A percentile compares a stretch with the other conserved stretches of the same genome.
phyloP scores from a whole-genome alignment of 2,113 vertebrate genomes.

The Conger conger region DNA sequence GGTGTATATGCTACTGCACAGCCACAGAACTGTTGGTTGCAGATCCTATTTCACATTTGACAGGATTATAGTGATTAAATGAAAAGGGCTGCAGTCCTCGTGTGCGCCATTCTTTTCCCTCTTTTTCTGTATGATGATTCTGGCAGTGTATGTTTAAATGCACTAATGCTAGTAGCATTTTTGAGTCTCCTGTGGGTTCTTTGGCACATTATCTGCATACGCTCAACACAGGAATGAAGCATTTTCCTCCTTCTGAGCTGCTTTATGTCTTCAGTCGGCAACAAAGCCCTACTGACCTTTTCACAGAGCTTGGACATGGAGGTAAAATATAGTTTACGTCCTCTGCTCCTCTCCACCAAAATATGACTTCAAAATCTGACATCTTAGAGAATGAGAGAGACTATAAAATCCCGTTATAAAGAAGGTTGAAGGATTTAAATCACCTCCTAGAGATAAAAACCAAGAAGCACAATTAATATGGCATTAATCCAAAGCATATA shows the following conservation, averaged over 20 bases:
- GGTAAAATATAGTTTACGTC: constrained; percentile 7
- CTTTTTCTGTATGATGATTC: not conserved
- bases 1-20: not conserved
- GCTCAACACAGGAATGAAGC: not conserved
- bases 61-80: not conserved
- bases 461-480: constrained; percentile 28
- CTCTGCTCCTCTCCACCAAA: constrained; percentile 14
- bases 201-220: constrained; percentile 20
- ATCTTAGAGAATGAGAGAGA: constrained; percentile 14
- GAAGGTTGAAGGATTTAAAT: constrained; percentile 16
- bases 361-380: constrained; percentile 17
- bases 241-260: not conserved
- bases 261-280: not conserved
- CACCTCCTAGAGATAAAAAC: constrained; percentile 19
- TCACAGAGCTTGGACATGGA: not conserved
- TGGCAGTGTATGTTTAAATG: not conserved
- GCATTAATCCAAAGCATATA: constrained; percentile 24
- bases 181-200: not conserved
- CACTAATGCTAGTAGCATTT: not conserved
- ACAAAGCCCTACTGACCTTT: constrained; percentile 14
- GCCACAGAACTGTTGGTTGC: not conserved
- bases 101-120: not conserved
- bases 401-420: constrained; percentile 19
- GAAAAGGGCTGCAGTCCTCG: not conserved
- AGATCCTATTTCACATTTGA: not conserved